Evolutionary conservation across 2,888 invertebrate species (phyloP), one percentile per base, ranked within the genome.

Genomic region (Sarcophaga subvicina): DNA sequence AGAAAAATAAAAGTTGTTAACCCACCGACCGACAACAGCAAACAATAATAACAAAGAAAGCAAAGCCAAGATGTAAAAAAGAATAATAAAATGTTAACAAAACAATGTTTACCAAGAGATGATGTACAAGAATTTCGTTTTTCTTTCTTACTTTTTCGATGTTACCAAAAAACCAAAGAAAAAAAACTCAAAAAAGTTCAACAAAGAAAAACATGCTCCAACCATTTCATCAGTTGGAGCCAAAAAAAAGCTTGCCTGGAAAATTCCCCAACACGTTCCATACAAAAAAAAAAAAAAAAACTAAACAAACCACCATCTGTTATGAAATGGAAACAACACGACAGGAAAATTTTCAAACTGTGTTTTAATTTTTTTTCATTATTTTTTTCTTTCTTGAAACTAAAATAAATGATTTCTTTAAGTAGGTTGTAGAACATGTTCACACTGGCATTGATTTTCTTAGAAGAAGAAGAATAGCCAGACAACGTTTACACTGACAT

Each of bases 221-320:
- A 71, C 12, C 49, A 67, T 54, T 60, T 63, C 71, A 64, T 60
- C 64, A 60, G 27, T 14, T 37, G 2, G 37, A 72, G 12, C 71
- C 49, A 49, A 14, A 49, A 49, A 37, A 49, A 37, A 37, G 6
- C 12, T 49, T 2, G 12, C 17, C 17, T 54, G 54, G 54, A 54
- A 17, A 54, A 54, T 37, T 11, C 10, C 37, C 27, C 45, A 78
- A 27, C 49, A 76, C 69, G 20, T 70, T 25, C 63, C 37, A 2
- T 37, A 37, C 10, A 14, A 4, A 49, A 49, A 14, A 49, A 8
- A 49, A 14, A 22, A 22, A 22, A 22, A 22, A 54, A 78, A 78
- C 66, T 72, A 11, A 84, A 84, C 76, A 78, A 82, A 87, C 81
- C 81, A 69, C 79, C 84, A 87, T 81, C 83, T 87, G 83, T 87